Base-by-base conservation (phyloP, 2,888 invertebrate species). In the Alentia gelatinosa region DNA sequence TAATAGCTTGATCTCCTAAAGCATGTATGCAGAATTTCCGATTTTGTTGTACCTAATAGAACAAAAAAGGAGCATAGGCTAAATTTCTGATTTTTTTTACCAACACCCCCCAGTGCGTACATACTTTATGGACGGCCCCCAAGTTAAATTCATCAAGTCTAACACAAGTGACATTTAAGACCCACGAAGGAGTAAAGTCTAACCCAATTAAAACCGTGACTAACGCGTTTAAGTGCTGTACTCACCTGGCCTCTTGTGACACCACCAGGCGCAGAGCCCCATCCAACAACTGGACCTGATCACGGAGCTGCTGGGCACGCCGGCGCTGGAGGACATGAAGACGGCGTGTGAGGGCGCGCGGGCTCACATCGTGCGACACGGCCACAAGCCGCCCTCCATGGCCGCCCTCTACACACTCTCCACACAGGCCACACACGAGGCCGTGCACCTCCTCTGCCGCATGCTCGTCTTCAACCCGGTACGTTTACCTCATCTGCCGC, bases 391-490 rank as follows among this genome's bases (percentile, higher is more conserved):
- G 35, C 94, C 95, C n/a, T 94, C 94, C 86, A 93, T 95, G 91
- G 94, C 95, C 39, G 94, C 94, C 50, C 97, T 99, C 93, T 99
- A 99, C 97, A 98, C 98, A 92, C 97, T 99, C 92, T 98, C 98
- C 93, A 97, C 97, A 93, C 98, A 99, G 96, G 99, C 99, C 95
- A 99, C 99, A 93, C 99, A 99, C 96, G 99, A 99, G 97, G 99
- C 99, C 91, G 99, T 99, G 93, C 99, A 99, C 97, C 97, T 99
- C 94, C 97, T 99, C 89, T 98, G 98, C 96, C 98, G 99, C 97
- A 99, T 99, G 99, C 97, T 99, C 92, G 98, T 98, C 92, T 99
- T 99, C 97, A 98, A 99, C 97, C 99, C 99, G 91, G 98, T 98
- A 97, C 97, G 97, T 94, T n/a, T n/a, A n/a, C n/a, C n/a, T n/a